Conservation (phyloP, 2,888 invertebrate genomes). For the Nemapogon koenigi region DNA sequence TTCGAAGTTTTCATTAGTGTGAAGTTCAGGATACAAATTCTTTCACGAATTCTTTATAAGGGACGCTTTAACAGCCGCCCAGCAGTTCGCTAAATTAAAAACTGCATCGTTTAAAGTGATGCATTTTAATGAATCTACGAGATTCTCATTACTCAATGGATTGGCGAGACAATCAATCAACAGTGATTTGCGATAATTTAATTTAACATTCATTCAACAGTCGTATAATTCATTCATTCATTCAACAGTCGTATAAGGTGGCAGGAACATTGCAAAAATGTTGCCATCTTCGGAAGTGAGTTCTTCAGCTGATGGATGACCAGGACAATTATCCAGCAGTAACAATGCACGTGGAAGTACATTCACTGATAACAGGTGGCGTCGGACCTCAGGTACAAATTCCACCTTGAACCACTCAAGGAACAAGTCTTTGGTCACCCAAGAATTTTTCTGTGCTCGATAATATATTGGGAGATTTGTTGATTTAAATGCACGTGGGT, state of each 20-base stretch:
- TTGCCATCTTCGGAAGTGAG: conserved; percentile 17
- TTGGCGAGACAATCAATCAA: conserved; percentile 12
- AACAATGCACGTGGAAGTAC: conserved; percentile 11
- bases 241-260: conserved; percentile 19
- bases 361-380: conserved; percentile 10
- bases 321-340: conserved; percentile 12
- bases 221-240: conserved; percentile 21
- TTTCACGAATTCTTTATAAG: conserved; percentile 11
- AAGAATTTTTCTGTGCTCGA: conserved; percentile 7
- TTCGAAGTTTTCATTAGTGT: conserved; percentile 14
- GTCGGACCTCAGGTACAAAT: conserved; percentile 6
- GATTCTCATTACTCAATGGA: conserved; percentile 3
- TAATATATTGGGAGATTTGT: conserved; percentile 4
- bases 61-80: conserved; percentile 14
- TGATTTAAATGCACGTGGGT: conserved; percentile 9
- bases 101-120: conserved; percentile 15
- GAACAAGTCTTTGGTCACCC: conserved; percentile 9
- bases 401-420: conserved; percentile 2
- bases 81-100: conserved; percentile 14
- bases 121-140: conserved; percentile 8
- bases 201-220: conserved; percentile 15
- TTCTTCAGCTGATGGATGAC: conserved; percentile 18
- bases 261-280: conserved; percentile 17
- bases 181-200: conserved; percentile 18
- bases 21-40: conserved; percentile 14